Evolutionary conservation across 2,113 vertebrate species (phyloP).

Genomic region (Jacana jacana): DNA sequence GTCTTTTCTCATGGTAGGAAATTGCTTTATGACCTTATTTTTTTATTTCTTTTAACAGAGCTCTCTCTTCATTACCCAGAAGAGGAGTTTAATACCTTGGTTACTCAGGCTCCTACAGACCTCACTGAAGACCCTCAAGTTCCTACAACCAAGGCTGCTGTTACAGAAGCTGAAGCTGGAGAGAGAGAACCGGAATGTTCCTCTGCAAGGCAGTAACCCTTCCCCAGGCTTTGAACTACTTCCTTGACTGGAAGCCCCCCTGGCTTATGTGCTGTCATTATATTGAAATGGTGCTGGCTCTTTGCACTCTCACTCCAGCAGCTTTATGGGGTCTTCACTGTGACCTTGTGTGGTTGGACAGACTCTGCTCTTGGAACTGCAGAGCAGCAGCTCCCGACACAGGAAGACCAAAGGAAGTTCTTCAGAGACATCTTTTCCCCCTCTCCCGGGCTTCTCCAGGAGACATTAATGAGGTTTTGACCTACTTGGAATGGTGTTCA

Average conservation of each 20-base stretch:
- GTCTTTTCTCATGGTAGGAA: neutral
- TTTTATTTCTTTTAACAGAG: conserved; percentile 14
- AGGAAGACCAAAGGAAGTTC: neutral
- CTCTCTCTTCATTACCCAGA: neutral
- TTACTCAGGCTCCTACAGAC: neutral
- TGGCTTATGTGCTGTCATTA: neutral
- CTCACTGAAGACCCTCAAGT: neutral
- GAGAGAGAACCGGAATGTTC: neutral
- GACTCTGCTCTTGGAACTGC: neutral
- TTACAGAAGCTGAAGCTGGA: neutral
- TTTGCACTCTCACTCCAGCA: neutral
- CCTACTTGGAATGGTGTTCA: neutral
- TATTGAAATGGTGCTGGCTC: neutral
- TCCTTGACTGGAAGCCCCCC: neutral
- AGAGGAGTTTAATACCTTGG: neutral
- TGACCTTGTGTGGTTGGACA: neutral
- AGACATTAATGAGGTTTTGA: neutral
- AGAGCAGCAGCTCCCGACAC: rapidly evolving
- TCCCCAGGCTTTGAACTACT: neutral
- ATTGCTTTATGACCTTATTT: neutral
- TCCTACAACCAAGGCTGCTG: neutral
- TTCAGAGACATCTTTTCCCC: neutral
- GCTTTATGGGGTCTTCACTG: neutral
- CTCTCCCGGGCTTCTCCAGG: rapidly evolving
- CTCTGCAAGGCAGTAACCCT: neutral